Evolutionary conservation across 2,113 vertebrate species (phyloP), one percentile per base, ranked within the genome.

Genomic region (Nematolebias whitei): DNA sequence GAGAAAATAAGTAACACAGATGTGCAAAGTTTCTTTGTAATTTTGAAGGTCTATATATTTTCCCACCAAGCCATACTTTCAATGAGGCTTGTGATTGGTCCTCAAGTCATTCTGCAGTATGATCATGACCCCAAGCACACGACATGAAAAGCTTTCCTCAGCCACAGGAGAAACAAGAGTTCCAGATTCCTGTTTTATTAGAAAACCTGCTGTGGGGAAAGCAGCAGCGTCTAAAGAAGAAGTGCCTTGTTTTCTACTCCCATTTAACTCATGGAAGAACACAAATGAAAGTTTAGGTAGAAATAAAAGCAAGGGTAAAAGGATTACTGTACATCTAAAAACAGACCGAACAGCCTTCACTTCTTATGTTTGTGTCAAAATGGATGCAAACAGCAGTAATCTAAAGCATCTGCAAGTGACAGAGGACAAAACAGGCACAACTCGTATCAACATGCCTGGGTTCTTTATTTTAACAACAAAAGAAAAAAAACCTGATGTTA

Each of bases 321-420:
- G 32, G 68, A 64, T n/a, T n/a, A n/a, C n/a, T n/a, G 40, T 29
- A 38, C 2, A 38, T 76, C 23, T 51, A 44, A 40, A 13, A 49
- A 43, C 39, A 40, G 39, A 52, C 14, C 50, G 24, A 54, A 51
- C 22, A 60, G 58, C 60, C 9, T 35, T 35, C 29, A 12, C 43
- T 51, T 18, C 39, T 49, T 63, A 38, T 61, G 45, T 20, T 35
- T 13, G 63, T 58, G 7, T 24, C 60, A 60, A 52, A 75, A 45
- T 35, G 5, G 9, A 2, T 0, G 0, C 41, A 15, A 44, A 40
- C 12, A 43, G 19, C n/a, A 20, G 1, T 22, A 19, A 19, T 20
- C 10, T 20, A 4, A 19, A 22, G 4, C 5, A 45, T 9, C 5
- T 35, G 9, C 9, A 35, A 35, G 32, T 35, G 32, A 35, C 10